Percentiles rank a stretch among this genome's conserved stretches.
phyloP scores from a whole-genome alignment of 2,888 invertebrate species.

The Caenorhabditis panamensis region DNA sequence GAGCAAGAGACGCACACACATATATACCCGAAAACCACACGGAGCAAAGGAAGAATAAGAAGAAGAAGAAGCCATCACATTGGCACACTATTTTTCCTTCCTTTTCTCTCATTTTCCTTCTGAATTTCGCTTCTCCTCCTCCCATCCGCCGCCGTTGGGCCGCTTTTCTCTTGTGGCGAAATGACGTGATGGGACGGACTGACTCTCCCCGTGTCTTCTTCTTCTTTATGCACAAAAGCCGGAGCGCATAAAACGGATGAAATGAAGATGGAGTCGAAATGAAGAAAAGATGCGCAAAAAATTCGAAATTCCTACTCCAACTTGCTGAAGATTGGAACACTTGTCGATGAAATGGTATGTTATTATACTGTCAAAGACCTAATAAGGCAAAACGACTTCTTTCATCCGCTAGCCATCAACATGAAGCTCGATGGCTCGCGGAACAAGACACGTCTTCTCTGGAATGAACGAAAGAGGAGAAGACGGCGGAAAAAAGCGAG shows the following conservation, averaged over 20 bases:
- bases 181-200: conserved; percentile 45
- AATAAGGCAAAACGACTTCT: no score
- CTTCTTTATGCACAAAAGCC: conserved; percentile 29
- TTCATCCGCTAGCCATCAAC: not conserved
- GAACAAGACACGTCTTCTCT: not conserved
- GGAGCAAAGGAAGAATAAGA: conserved; percentile 37
- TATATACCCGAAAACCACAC: conserved; percentile 52
- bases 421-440: not conserved
- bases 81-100: conserved; percentile 58
- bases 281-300: not conserved
- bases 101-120: conserved; percentile 58
- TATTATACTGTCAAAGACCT: no score
- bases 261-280: not conserved
- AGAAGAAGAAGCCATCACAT: conserved; percentile 41
- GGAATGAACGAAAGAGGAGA: conserved; percentile 10
- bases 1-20: conserved; percentile 41
- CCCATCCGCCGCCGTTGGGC: conserved; percentile 16
- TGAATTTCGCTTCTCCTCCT: conserved; percentile 44
- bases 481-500: conserved; percentile 15
- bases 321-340: no score
- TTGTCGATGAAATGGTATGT: no score
- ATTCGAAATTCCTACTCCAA: not conserved
- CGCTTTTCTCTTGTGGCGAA: conserved; percentile 36
- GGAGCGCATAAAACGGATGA: conserved; percentile 23
- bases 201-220: conserved; percentile 27